Conservation (phyloP, 2,888 invertebrate species). For the Xanthorhoe spadicearia region DNA sequence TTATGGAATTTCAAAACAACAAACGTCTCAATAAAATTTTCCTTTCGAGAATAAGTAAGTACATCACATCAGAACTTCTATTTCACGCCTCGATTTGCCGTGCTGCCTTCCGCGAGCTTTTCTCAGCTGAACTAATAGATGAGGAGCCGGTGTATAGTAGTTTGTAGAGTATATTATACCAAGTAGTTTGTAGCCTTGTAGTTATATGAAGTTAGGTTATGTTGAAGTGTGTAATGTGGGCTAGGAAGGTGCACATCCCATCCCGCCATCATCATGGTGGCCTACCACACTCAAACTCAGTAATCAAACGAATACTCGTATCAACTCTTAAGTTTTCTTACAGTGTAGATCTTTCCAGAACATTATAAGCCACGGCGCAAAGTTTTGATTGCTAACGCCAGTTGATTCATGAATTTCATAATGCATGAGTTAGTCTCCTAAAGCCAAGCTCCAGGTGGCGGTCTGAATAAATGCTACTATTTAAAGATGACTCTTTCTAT, state of each 20-base stretch:
- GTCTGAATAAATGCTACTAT: not conserved
- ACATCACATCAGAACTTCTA: constrained; percentile 11
- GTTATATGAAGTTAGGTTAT: not conserved
- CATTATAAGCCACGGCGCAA: constrained; percentile 9
- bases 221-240: not conserved
- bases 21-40: not conserved
- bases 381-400: constrained; percentile 19
- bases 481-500: not conserved
- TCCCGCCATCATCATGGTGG: too few relatives aligned
- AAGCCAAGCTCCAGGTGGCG: not conserved
- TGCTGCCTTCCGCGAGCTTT: constrained; percentile 7
- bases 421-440: constrained; percentile 11
- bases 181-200: too few relatives aligned
- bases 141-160: too few relatives aligned
- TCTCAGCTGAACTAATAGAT: constrained; percentile 10
- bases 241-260: too few relatives aligned
- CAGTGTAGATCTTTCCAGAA: not conserved
- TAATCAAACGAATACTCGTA: too few relatives aligned
- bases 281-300: too few relatives aligned
- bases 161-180: too few relatives aligned
- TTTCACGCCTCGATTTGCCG: constrained; percentile 4
- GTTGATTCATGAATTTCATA: constrained; percentile 14
- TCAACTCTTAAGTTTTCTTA: not conserved
- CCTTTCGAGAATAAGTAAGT: not conserved
- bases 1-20: too few relatives aligned